A percentile compares a stretch with the other conserved stretches of the same genome.
Conservation (phyloP, 2,113 vertebrate genomes). For the Alligator sinensis region DNA sequence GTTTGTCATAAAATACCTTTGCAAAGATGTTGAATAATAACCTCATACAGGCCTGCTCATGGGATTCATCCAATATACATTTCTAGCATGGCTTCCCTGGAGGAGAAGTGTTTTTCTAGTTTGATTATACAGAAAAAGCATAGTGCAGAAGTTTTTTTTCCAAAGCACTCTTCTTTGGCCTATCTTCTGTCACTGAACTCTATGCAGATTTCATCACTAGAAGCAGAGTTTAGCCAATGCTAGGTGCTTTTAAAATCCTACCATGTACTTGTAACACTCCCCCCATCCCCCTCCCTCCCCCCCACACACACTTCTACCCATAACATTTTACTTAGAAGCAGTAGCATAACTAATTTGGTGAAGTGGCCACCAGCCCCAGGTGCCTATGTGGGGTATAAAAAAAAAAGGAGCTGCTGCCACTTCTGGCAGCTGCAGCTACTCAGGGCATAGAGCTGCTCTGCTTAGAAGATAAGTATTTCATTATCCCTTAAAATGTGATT, state of each 20-base stretch:
- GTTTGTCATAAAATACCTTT: not conserved
- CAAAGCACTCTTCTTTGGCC: not conserved
- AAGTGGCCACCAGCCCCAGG: too few species aligned
- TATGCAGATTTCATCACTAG: not conserved
- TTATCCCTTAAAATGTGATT: too few species aligned
- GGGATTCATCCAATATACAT: not conserved
- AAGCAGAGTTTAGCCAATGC: fast-evolving
- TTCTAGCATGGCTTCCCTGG: not conserved
- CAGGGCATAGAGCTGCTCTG: too few species aligned
- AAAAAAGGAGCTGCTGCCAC: too few species aligned
- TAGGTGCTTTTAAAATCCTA: not conserved
- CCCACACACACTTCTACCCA: too few species aligned
- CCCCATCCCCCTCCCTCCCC: too few species aligned
- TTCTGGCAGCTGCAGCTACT: too few species aligned
- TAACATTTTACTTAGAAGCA: too few species aligned
- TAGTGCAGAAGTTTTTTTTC: not conserved
- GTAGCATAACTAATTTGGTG: too few species aligned
- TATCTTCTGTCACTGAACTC: not conserved
- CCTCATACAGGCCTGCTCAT: not conserved
- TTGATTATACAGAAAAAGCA: not conserved
- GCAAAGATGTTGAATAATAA: not conserved
- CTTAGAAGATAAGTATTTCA: too few species aligned
- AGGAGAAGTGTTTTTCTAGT: not conserved
- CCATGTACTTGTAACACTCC: fast-evolving
- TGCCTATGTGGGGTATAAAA: too few species aligned